phyloP scores from a whole-genome alignment of 1,140 invertebrate species.

The Adoxophyes honmai region DNA sequence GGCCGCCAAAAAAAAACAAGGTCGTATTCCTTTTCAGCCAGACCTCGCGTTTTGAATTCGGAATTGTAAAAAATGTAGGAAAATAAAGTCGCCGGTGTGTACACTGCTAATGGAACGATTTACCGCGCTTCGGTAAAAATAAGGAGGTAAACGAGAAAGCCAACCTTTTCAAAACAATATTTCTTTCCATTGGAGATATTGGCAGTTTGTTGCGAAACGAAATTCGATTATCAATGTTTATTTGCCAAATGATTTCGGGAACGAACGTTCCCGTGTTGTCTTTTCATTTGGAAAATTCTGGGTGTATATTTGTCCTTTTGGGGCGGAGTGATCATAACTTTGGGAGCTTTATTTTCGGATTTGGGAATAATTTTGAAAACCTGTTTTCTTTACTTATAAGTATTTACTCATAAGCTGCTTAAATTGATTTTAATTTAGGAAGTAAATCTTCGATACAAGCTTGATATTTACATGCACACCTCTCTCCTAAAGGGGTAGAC shows the following conservation, averaged over 20 bases:
- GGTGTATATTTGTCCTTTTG: constrained; percentile 7
- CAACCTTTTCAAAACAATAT: constrained; percentile 14
- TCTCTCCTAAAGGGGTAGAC: no score
- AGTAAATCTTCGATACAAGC: no score
- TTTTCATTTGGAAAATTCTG: constrained; percentile 14
- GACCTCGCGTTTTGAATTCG: constrained; percentile 6
- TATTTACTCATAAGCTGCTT: no score
- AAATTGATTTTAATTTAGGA: no score
- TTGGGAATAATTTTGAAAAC: no score
- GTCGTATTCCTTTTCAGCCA: constrained; percentile 5
- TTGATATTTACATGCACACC: no score
- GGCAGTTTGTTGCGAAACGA: not conserved
- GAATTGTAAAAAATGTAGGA: constrained; percentile 3
- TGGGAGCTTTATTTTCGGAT: no score
- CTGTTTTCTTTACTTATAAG: no score
- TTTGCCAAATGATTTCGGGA: constrained; percentile 10
- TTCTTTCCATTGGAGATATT: constrained; percentile 12
- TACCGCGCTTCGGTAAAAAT: not conserved
- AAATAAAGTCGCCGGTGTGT: constrained; percentile 10
- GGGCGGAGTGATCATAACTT: not conserved
- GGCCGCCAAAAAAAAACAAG: not conserved
- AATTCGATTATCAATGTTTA: constrained; percentile 13
- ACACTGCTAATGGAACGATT: not conserved
- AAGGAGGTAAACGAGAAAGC: constrained; percentile 3
- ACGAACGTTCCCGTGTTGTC: constrained; percentile 5